phyloP scores from a whole-genome alignment of 2,113 vertebrate genomes.

The Albula glossodonta region DNA sequence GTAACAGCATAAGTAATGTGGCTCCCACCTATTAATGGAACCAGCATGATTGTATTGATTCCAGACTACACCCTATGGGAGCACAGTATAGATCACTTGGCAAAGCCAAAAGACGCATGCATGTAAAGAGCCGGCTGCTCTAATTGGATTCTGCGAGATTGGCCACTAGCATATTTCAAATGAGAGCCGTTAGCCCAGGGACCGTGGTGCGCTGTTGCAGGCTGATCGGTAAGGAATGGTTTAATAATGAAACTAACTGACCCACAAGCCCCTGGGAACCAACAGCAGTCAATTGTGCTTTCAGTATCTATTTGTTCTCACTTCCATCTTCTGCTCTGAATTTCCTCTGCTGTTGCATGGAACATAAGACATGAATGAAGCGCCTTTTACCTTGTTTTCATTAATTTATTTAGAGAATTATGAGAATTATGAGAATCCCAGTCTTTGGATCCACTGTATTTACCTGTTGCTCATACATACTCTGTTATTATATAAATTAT shows the following conservation, averaged over 20 bases:
- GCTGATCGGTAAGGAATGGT: constrained; percentile 61
- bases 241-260: constrained; percentile 63
- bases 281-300: constrained; percentile 28
- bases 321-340: neutral
- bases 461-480: no score
- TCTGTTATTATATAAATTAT: no score
- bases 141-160: constrained; percentile 69
- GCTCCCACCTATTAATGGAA: constrained; percentile 34
- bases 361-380: neutral
- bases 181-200: constrained; percentile 56
- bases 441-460: neutral
- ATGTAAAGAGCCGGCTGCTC: constrained; percentile 55
- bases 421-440: neutral
- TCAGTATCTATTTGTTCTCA: neutral
- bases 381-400: neutral
- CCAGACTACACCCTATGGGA: constrained; percentile 55
- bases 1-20: constrained; percentile 20
- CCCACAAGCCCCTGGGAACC: constrained; percentile 35
- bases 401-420: neutral
- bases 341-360: neutral
- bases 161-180: constrained; percentile 63
- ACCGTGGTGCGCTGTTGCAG: constrained; percentile 38
- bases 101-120: constrained; percentile 49
- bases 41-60: constrained; percentile 61
- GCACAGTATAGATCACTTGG: constrained; percentile 58